phyloP scores from a whole-genome alignment of 2,113 vertebrate genomes.

The Pterocles orientalis region DNA sequence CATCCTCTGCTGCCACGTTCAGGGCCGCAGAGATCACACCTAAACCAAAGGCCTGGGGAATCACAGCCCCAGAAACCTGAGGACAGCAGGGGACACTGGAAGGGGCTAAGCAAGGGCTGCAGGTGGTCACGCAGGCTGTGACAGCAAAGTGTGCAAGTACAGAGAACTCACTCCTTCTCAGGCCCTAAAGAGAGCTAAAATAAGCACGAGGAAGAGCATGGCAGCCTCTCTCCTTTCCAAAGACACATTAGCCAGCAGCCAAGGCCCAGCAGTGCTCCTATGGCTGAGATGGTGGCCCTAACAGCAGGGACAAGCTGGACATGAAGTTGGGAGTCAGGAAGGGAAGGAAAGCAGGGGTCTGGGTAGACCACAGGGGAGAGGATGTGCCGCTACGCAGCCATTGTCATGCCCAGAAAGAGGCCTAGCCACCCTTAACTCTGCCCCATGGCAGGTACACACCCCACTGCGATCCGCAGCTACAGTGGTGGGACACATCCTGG shows the following conservation, averaged over 20 bases:
- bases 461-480: accelerated
- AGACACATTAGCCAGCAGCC: neutral
- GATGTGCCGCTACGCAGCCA: neutral
- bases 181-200: neutral
- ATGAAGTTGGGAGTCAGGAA: neutral
- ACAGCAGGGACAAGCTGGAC: neutral
- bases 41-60: neutral
- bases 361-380: neutral
- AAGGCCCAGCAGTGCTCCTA: neutral
- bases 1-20: accelerated
- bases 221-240: neutral
- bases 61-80: neutral
- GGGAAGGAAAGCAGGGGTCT: neutral
- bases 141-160: neutral
- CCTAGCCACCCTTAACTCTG: neutral
- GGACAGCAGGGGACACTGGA: neutral
- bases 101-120: neutral
- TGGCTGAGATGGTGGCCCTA: neutral
- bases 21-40: neutral
- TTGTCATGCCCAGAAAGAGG: neutral
- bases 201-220: neutral
- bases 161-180: neutral
- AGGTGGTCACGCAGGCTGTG: neutral
- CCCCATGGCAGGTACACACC: accelerated
- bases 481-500: neutral